These are phyloP conservation scores for Perca fluviatilis DNA, from an alignment of 2,113 vertebrate genomes.

Conservation along the genomic window DNA sequence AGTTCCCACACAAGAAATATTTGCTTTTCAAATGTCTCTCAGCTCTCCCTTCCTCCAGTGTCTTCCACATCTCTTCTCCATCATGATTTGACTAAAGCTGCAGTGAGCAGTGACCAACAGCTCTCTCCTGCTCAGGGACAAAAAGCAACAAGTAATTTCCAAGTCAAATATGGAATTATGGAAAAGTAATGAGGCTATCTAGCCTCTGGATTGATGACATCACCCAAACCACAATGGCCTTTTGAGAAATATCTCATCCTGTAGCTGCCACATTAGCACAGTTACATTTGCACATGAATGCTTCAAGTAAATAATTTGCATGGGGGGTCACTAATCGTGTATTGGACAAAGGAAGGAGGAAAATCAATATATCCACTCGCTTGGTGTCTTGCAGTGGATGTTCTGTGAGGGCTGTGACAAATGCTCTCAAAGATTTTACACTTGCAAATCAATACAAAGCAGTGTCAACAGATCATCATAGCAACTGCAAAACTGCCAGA, in stretches of 20 bases:
- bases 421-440: conserved; percentile 39
- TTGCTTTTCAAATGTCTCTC: conserved; percentile 64
- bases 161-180: conserved; percentile 51
- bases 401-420: conserved; percentile 6
- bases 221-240: conserved; percentile 45
- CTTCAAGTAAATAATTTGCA: conserved; percentile 20
- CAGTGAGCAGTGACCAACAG: conserved; percentile 2
- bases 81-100: conserved; percentile 49
- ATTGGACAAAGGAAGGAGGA: conserved; percentile 1
- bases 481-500: conserved; percentile 8
- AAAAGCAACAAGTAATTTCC: conserved; percentile 44
- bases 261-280: conserved; percentile 9
- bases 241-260: conserved; percentile 34
- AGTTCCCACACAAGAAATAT: conserved; percentile 33
- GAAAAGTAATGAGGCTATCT: conserved; percentile 47
- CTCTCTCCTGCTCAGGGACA: neutral
- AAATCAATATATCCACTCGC: conserved; percentile 25
- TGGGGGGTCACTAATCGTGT: neutral
- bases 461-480: neutral
- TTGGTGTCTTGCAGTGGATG: neutral
- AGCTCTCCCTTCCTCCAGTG: conserved; percentile 2
- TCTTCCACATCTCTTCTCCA: neutral
- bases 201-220: conserved; percentile 27
- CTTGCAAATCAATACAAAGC: conserved; percentile 42
- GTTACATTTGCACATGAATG: neutral